Evolutionary conservation across 2,888 invertebrate species (phyloP), one percentile per base, ranked within the genome.

Genomic region (Eupithecia insigniata): DNA sequence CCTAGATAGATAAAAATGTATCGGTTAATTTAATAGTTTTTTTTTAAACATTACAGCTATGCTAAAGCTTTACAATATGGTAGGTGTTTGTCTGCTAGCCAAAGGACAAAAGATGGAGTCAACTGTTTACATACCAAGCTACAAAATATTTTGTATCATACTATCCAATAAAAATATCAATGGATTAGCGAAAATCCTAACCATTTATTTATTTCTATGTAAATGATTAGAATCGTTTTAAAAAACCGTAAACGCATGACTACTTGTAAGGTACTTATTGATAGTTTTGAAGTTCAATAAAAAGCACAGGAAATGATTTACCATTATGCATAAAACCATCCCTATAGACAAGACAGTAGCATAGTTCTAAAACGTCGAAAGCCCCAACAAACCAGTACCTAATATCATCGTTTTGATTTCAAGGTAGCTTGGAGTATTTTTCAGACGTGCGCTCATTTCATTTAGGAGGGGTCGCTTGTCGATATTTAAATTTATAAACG

Each of bases 401-500:
- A 82, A 82, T 79, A 75, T 77, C 71, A 78, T 71, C 84, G 72
- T 86, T 87, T 84, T 84, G 78, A 76, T 71, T 73, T 68, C 62
- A 60, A 79, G 76, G 74, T 72, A 66, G 66, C 76, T 77, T 72
- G 79, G 76, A 84, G 84, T 83, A 87, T 88, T 90, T 90, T 90
- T 89, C 87, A 87, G 86, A 87, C 83, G 86, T 81, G 79, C 83
- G 79, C 82, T 84, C 86, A 86, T 91, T 92, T 91, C 88, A 92
- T 92, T 90, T 90, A 84, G 85, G 87, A 89, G 88, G 92, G 91
- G 90, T 85, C 84, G 84, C 82, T 74, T 91, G 91, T 88, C 91
- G 89, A 91, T 92, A 92, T 92, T 92, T 91, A 92, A 92, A 92
- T 92, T 92, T 92, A 92, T 90, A 90, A 93, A 86, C 88, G 88